phyloP scores from a whole-genome alignment of 2,888 invertebrate genomes.

The Saturnia pavonia region DNA sequence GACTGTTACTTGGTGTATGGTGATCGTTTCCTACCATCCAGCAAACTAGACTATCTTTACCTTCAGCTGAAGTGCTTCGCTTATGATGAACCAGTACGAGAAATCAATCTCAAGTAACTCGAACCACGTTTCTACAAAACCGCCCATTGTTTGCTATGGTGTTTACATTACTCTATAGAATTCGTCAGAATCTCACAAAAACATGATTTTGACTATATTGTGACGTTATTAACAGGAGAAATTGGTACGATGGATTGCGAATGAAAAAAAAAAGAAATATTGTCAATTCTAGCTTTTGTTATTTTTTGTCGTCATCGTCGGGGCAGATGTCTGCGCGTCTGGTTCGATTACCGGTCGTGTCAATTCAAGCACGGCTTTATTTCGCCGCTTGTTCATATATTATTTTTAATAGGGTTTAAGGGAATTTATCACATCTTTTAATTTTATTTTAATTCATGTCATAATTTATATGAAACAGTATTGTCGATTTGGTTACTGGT shows the following conservation, averaged over 20 bases:
- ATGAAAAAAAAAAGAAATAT: conserved; percentile 44
- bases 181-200: conserved; percentile 44
- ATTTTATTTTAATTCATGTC: conserved; percentile 43
- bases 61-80: too few relatives aligned
- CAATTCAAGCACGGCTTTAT: conserved; percentile 71
- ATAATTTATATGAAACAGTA: conserved; percentile 27
- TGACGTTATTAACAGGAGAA: conserved; percentile 75
- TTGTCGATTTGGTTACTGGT: not conserved
- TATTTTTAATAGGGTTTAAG: conserved; percentile 44
- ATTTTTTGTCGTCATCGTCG: conserved; percentile 59
- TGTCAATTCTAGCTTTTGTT: conserved; percentile 56
- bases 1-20: too few relatives aligned
- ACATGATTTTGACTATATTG: conserved; percentile 57
- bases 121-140: not conserved
- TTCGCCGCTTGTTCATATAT: conserved; percentile 64
- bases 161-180: conserved; percentile 5
- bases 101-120: not conserved
- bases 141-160: not conserved
- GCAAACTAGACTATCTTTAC: too few relatives aligned
- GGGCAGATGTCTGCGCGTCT: conserved; percentile 71
- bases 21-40: too few relatives aligned
- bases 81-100: not conserved
- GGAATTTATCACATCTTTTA: conserved; percentile 39
- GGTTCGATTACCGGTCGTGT: conserved; percentile 69
- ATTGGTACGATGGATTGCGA: conserved; percentile 56